Evolutionary conservation across 2,888 invertebrate species (phyloP), one percentile per base, ranked within the genome.

Genomic region (Azorinus chamasolen): DNA sequence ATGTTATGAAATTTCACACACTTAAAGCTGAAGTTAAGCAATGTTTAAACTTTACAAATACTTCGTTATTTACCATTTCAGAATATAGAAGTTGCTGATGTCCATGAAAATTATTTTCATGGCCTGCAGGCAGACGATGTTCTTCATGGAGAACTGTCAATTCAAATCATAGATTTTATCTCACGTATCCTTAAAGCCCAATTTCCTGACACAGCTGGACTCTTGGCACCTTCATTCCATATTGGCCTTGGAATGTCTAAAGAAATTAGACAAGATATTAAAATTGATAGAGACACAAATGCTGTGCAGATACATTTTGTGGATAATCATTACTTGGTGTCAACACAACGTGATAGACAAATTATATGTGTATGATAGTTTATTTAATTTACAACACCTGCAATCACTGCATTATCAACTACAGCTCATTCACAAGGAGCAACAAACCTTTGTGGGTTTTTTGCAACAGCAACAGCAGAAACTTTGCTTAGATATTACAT

Each of bases 131-230:
- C 65, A 4, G 46, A 65, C n/a, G 65, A 57, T 20, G 65, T 65
- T 65, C 20, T 65, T 20, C 18, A 48, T 39, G 66, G 66, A 37
- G 66, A 66, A 66, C 41, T 58, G 39, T 48, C 37, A 1, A 66
- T 58, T 16, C 57, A 66, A 18, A 58, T 48, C 24, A 66, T 66
- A 58, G 58, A 66, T 37, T 66, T 57, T 20, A 25, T 66, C 1
- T 37, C 25, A 0, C 57, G 50, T 32, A 50, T 50, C 5, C 41
- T 66, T n/a, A 66, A 39, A 24, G 46, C 48, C 1, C 66, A 66
- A 50, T 48, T n/a, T n/a, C n/a, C 41, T 51, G 54, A 63, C 18
- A 53, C 27, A 50, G 14, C 32, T 37, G 51, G 20, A 43, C 18
- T 22, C n/a, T 24, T n/a, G n/a, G n/a, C n/a, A n/a, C n/a, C n/a